phyloP scores from a whole-genome alignment of 2,113 vertebrate genomes.

The Upupa epops region DNA sequence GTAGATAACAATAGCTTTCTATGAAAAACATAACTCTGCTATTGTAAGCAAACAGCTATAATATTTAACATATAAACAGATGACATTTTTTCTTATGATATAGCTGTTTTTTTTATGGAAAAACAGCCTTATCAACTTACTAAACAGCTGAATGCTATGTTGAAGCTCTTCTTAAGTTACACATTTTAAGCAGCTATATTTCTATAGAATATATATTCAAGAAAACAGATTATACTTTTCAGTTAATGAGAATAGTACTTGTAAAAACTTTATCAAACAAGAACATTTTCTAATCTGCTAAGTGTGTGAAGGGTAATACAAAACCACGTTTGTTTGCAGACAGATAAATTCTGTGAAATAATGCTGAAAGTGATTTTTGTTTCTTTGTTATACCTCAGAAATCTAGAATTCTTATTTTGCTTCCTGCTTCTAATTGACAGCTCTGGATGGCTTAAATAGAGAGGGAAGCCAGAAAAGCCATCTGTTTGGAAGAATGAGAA shows the following conservation, averaged over 20 bases:
- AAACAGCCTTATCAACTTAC: not conserved
- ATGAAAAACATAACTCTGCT: not conserved
- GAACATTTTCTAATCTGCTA: not conserved
- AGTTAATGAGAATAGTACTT: not conserved
- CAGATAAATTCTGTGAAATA: not conserved
- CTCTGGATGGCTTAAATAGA: conserved; percentile 45
- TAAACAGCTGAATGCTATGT: not conserved
- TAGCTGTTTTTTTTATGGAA: not conserved
- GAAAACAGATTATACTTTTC: not conserved
- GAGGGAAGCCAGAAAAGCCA: conserved; percentile 66
- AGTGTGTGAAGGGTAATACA: not conserved
- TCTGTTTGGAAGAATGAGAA: conserved; percentile 65
- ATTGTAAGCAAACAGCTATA: not conserved
- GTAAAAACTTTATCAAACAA: not conserved
- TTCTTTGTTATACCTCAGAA: not conserved
- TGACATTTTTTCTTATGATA: not conserved
- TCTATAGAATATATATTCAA: not conserved
- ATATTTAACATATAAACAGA: not conserved
- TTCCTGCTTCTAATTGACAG: conserved; percentile 59
- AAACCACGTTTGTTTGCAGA: not conserved
- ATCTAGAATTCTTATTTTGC: conserved; percentile 41
- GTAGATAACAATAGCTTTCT: not conserved
- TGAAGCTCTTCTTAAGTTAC: not conserved
- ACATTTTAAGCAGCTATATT: not conserved
- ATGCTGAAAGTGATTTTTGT: not conserved